A percentile compares a stretch with the other conserved stretches of the same genome.
These are phyloP conservation scores for Scaptomyza polygonia DNA, from an alignment of 2,888 invertebrate species.

Conservation along the genomic window DNA sequence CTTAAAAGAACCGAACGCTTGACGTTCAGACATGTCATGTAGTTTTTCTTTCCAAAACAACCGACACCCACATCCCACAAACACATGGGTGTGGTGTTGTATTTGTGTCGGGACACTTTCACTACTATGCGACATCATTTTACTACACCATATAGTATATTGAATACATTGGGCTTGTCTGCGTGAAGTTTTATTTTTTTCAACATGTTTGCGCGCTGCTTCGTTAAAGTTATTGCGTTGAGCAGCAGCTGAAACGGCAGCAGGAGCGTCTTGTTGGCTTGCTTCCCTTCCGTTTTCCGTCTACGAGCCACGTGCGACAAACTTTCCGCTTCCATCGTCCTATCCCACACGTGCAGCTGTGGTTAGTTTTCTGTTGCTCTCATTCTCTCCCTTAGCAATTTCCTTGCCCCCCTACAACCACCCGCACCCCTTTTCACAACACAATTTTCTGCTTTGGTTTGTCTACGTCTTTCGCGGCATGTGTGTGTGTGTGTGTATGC, in stretches of 20 bases:
- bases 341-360: slow-evolving; percentile 63
- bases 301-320: slow-evolving; percentile 59
- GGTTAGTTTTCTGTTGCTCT: slow-evolving; percentile 62
- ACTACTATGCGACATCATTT: slow-evolving; percentile 56
- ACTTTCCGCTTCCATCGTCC: slow-evolving; percentile 46
- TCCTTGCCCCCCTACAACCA: neutral
- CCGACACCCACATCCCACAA: slow-evolving; percentile 40
- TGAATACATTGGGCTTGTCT: slow-evolving; percentile 39
- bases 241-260: slow-evolving; percentile 7
- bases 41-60: slow-evolving; percentile 63
- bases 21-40: slow-evolving; percentile 68
- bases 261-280: slow-evolving; percentile 55
- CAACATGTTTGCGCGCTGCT: slow-evolving; percentile 37
- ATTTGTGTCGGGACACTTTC: slow-evolving; percentile 46
- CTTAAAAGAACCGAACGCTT: slow-evolving; percentile 23
- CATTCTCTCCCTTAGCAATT: slow-evolving; percentile 11
- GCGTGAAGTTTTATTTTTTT: slow-evolving; percentile 37
- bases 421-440: slow-evolving; percentile 6
- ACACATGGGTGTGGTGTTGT: slow-evolving; percentile 1
- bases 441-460: slow-evolving; percentile 34
- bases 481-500: slow-evolving; percentile 20
- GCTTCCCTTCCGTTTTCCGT: slow-evolving; percentile 47
- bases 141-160: slow-evolving; percentile 3
- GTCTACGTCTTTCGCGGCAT: slow-evolving; percentile 17
- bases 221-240: slow-evolving; percentile 21